phyloP scores from a whole-genome alignment of 23 tunicate species.

The Oikopleura vanhoeffeni region DNA sequence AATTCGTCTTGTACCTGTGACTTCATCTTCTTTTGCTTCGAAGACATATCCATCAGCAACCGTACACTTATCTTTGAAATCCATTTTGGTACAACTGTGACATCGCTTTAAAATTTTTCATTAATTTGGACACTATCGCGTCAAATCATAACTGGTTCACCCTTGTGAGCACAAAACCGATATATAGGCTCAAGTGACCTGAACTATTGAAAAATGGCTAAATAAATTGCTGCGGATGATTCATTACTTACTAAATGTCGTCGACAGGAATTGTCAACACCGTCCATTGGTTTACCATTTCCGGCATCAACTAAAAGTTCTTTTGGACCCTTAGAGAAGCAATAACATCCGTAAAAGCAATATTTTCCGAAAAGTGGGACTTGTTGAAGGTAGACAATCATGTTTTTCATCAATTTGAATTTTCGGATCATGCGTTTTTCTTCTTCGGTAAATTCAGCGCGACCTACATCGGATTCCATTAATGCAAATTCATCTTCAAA shows the following conservation, averaged over 20 bases:
- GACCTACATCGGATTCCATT: not conserved
- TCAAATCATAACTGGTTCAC: too few relatives aligned
- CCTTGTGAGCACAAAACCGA: too few relatives aligned
- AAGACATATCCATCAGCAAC: not conserved
- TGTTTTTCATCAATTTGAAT: not conserved
- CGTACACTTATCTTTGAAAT: not conserved
- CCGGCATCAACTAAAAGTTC: not conserved
- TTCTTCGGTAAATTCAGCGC: not conserved
- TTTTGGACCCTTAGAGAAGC: not conserved
- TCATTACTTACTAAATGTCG: not conserved
- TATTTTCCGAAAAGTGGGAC: constrained; percentile 1
- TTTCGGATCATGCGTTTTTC: not conserved
- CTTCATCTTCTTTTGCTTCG: not conserved
- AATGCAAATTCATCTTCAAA: not conserved
- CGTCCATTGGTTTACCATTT: not conserved
- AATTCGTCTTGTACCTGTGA: not conserved
- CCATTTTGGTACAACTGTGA: not conserved
- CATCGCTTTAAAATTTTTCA: not conserved
- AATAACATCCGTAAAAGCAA: constrained; percentile 3
- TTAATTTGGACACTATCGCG: too few relatives aligned
- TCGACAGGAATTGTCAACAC: not conserved
- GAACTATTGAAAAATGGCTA: too few relatives aligned
- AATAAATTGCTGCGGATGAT: not conserved
- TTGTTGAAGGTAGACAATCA: not conserved
- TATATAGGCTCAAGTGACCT: too few relatives aligned